Evolutionary conservation across 2,113 vertebrate species (phyloP).

Genomic region (Boleophthalmus pectinirostris): DNA sequence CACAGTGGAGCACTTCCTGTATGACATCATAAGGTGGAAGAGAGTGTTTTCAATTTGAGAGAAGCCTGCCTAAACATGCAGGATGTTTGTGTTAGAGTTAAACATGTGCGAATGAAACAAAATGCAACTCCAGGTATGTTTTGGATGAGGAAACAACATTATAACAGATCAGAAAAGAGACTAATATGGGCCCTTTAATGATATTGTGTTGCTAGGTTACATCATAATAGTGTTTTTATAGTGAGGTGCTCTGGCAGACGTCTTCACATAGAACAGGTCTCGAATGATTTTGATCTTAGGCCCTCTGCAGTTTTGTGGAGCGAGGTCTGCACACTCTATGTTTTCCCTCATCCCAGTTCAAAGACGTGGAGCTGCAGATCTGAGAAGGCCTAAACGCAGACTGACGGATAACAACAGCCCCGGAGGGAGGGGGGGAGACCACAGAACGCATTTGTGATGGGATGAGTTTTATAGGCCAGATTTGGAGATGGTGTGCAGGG

Average conservation of each 20-base stretch:
- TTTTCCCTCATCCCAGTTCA: constrained; percentile 75
- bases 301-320: constrained; percentile 66
- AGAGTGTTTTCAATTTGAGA: too few relatives aligned
- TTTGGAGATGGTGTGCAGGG: constrained; percentile 34
- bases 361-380: constrained; percentile 70
- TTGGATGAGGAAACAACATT: too few relatives aligned
- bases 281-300: constrained; percentile 67
- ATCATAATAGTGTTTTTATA: constrained; percentile 29
- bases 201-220: constrained; percentile 55
- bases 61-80: too few relatives aligned
- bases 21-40: too few relatives aligned
- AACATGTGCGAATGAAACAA: too few relatives aligned
- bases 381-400: constrained; percentile 58
- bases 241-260: constrained; percentile 23
- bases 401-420: constrained; percentile 64
- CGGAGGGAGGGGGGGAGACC: constrained; percentile 50
- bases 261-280: constrained; percentile 31
- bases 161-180: too few relatives aligned
- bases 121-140: too few relatives aligned
- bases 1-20: too few relatives aligned
- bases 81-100: too few relatives aligned
- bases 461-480: constrained; percentile 15
- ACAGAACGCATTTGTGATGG: constrained; percentile 54
- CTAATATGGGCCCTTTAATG: constrained; percentile 6
- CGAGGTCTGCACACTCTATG: constrained; percentile 70